phyloP scores from a whole-genome alignment of 2,888 invertebrate genomes.

The Idaea aversata region DNA sequence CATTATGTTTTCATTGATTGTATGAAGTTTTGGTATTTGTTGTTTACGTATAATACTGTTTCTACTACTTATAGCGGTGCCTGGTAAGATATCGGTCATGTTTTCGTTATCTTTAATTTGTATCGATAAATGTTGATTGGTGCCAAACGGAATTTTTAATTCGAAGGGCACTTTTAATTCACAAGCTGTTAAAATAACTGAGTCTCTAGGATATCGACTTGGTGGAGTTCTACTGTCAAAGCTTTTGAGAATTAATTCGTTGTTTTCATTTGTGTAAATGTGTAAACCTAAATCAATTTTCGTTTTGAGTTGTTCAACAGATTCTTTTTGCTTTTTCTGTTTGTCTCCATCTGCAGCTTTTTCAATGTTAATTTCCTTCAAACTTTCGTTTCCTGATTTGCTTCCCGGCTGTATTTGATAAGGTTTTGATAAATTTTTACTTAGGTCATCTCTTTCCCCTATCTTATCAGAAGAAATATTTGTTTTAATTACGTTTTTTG shows the following conservation, averaged over 20 bases:
- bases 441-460: no score
- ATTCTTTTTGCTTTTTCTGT: not conserved
- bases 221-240: constrained; percentile 34
- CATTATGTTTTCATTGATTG: not conserved
- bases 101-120: constrained; percentile 32
- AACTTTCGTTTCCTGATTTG: not conserved
- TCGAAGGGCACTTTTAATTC: constrained; percentile 37
- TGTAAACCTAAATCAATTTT: constrained; percentile 48
- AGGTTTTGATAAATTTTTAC: no score
- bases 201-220: constrained; percentile 32
- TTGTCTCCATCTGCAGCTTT: not conserved
- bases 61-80: not conserved
- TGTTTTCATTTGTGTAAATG: constrained; percentile 42
- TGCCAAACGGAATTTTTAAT: constrained; percentile 50
- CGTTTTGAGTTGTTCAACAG: not conserved
- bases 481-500: not conserved
- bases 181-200: constrained; percentile 42
- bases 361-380: not conserved
- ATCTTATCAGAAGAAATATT: no score
- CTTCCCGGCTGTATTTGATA: no score
- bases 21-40: constrained; percentile 8
- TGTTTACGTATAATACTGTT: not conserved
- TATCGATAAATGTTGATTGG: constrained; percentile 43
- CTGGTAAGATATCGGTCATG: not conserved
- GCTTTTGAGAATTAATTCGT: constrained; percentile 46